Evolutionary conservation across 2,113 vertebrate genomes (phyloP).

Genomic region (Mystacornis crossleyi): DNA sequence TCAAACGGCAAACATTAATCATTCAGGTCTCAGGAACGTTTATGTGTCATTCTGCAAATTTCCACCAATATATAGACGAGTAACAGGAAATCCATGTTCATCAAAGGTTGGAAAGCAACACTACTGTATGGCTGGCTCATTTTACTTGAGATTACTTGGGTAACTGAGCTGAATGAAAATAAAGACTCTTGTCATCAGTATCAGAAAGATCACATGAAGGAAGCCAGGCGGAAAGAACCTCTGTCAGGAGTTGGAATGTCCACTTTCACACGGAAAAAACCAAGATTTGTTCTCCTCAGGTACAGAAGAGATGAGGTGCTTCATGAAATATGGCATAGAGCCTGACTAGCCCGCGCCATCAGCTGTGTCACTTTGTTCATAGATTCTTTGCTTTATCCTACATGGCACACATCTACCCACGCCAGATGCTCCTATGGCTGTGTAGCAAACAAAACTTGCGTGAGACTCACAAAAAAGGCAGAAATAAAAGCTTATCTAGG

Average conservation of each 20-base stretch:
- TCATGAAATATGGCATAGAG: background rate
- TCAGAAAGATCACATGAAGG: background rate
- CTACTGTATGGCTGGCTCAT: background rate
- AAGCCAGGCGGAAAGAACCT: background rate
- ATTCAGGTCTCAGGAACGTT: background rate
- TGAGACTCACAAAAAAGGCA: background rate
- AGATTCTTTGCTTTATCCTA: background rate
- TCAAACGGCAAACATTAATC: background rate
- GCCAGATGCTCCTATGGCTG: fast-evolving
- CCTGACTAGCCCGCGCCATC: background rate
- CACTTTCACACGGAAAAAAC: background rate
- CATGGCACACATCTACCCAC: background rate
- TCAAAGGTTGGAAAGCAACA: background rate
- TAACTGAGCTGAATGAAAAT: background rate
- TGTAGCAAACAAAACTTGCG: background rate
- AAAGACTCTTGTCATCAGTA: background rate
- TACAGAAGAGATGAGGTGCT: background rate
- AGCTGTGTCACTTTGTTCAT: background rate
- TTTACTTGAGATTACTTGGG: background rate
- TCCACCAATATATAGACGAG: background rate
- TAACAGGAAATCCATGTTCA: background rate
- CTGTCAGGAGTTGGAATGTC: background rate
- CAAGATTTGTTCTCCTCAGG: background rate
- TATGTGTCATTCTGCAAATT: background rate
- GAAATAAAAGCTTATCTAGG: background rate